Evolutionary conservation across 2,888 invertebrate species (phyloP), one percentile per base, ranked within the genome.

Genomic region (Morpho deidamia): DNA sequence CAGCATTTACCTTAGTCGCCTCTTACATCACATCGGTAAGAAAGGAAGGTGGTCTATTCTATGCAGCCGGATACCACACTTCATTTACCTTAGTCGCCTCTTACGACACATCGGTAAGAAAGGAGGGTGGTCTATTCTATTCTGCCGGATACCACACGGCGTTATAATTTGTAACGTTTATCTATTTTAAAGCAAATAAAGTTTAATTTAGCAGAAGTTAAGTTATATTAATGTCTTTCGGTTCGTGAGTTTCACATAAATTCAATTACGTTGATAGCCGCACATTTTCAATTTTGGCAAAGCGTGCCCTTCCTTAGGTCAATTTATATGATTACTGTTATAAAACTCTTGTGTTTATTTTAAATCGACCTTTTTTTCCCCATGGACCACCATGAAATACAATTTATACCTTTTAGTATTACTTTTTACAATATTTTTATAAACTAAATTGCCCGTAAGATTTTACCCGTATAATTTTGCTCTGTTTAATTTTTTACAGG

Each of bases 221-320:
- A 23, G 38, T n/a, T 38, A 38, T 23, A 39, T n/a, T 9, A 23
- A 38, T 11, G 32, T 39, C 38, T 32, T 8, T 11, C 11, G 11
- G 39, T 14, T 46, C 46, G 46, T 46, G 46, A 46, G 38, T 39
- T n/a, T 32, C 46, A 11, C 46, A 39, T 46, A 46, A 46, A 49
- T 42, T 49, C 41, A 14, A 11, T 2, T 32, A 35, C n/a, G 34
- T 35, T 41, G 41, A 42, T 35, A 42, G 14, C 37, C 42, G 11
- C 41, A 44, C 12, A 51, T 51, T 51, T 51, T 10, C 39, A 51
- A 49, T 49, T 49, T 49, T 37, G 49, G 49, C 42, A 49, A 34
- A 14, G 14, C 35, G n/a, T 14, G 41, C 14, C 47, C 40, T 48
- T 48, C 47, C 14, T 49, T 39, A 39, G 38, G 39, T 46, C 46